Conservation (phyloP, 2,888 invertebrate species). For the Archips xylosteana region DNA sequence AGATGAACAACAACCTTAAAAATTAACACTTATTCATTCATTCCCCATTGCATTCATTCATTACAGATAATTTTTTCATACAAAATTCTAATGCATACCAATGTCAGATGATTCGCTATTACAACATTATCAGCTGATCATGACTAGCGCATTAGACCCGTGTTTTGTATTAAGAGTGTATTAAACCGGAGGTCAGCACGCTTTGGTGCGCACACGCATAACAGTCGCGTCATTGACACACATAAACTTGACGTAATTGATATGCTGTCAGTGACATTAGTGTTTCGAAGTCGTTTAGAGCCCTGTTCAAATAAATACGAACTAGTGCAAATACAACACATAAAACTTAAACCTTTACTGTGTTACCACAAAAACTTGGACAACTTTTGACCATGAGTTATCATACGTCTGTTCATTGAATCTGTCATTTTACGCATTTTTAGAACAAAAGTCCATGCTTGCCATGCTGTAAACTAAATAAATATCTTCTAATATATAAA, state of each 20-base stretch:
- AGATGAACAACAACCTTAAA: no score
- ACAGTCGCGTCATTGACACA: slow-evolving; percentile 69
- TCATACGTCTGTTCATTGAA: no score
- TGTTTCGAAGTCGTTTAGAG: slow-evolving; percentile 8
- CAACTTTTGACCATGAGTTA: no score
- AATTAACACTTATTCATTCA: no score
- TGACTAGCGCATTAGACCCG: slow-evolving; percentile 16
- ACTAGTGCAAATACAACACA: no score
- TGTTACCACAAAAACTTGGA: no score
- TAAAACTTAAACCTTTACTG: no score
- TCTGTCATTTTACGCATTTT: no score
- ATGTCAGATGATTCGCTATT: slow-evolving; percentile 40
- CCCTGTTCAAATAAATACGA: not conserved
- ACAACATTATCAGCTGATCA: slow-evolving; percentile 40
- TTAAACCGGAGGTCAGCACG: slow-evolving; percentile 22
- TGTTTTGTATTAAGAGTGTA: not conserved
- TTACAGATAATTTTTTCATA: slow-evolving; percentile 27
- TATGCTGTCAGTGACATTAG: slow-evolving; percentile 19
- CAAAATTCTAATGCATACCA: slow-evolving; percentile 26
- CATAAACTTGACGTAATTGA: slow-evolving; percentile 61
- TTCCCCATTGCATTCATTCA: slow-evolving; percentile 4
- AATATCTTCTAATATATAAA: no score
- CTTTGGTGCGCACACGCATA: slow-evolving; percentile 21
- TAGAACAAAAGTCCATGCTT: no score
- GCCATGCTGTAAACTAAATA: no score